These are phyloP conservation scores for Pseudochirops corinnae DNA, from an alignment of 2,797 vertebrate genomes.

Conservation along the genomic window DNA sequence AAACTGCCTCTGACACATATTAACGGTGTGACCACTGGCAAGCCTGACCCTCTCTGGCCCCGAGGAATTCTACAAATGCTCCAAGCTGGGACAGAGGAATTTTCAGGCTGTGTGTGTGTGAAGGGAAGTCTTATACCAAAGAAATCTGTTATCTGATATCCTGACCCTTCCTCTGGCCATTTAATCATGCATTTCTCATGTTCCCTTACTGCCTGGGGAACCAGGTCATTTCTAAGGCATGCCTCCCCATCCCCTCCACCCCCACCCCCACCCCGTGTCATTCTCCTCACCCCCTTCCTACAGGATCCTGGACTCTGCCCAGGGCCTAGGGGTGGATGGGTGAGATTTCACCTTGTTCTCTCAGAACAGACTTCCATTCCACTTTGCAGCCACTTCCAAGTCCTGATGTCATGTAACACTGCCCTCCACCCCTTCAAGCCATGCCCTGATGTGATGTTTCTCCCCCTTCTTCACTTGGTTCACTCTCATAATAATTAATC, in stretches of 20 bases:
- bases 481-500: not conserved
- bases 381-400: no score
- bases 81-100: not conserved
- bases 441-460: not conserved
- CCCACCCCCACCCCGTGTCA: not conserved
- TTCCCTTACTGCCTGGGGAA: not conserved
- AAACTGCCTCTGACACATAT: not conserved
- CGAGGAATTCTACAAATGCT: not conserved
- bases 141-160: not conserved
- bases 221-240: not conserved
- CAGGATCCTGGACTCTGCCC: not conserved
- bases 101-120: not conserved
- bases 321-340: no score
- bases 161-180: not conserved
- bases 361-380: not conserved
- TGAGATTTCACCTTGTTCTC: not conserved
- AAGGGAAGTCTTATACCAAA: not conserved
- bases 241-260: not conserved
- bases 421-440: not conserved
- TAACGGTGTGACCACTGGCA: not conserved
- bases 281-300: not conserved
- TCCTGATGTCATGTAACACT: no score
- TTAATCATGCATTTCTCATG: not conserved
- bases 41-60: no score
- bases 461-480: not conserved